Evolutionary conservation across 1,140 invertebrate genomes (phyloP).

Genomic region (Brachionus paranguensis): DNA sequence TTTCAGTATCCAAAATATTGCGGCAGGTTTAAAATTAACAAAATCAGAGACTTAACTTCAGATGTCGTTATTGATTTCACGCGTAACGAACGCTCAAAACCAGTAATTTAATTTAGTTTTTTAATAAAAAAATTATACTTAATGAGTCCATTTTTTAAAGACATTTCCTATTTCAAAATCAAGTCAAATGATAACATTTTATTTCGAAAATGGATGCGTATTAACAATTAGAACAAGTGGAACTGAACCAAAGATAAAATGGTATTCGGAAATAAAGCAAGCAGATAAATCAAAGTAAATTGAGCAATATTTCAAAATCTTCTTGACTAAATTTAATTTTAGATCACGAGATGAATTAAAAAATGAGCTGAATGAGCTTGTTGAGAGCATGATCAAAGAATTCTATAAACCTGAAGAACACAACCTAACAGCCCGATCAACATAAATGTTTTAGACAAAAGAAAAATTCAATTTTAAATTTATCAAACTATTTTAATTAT

Average conservation of each 20-base stretch:
- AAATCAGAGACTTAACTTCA: conserved; percentile 77
- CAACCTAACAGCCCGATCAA: not conserved
- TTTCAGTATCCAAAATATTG: conserved; percentile 49
- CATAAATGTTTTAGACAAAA: not conserved
- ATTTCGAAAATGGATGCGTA: conserved; percentile 76
- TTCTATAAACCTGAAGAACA: conserved; percentile 66
- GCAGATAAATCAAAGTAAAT: conserved; percentile 77
- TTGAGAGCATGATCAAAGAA: conserved; percentile 69
- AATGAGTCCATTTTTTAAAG: not conserved
- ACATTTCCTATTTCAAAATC: conserved; percentile 67
- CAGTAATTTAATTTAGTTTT: not conserved
- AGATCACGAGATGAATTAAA: conserved; percentile 60
- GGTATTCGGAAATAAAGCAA: conserved; percentile 76
- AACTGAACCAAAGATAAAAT: conserved; percentile 97
- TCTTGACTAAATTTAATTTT: not conserved
- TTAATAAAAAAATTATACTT: too few relatives aligned
- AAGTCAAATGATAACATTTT: conserved; percentile 93
- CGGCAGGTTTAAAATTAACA: conserved; percentile 67
- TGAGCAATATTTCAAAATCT: conserved; percentile 56
- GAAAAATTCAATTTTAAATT: not conserved
- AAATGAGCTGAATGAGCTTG: conserved; percentile 66
- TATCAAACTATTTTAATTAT: not conserved
- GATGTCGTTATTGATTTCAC: conserved; percentile 72
- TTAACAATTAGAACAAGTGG: conserved; percentile 88
- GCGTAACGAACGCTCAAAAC: conserved; percentile 63